Conservation (phyloP, 2,888 invertebrate species). For the Drosophila helvetica region DNA sequence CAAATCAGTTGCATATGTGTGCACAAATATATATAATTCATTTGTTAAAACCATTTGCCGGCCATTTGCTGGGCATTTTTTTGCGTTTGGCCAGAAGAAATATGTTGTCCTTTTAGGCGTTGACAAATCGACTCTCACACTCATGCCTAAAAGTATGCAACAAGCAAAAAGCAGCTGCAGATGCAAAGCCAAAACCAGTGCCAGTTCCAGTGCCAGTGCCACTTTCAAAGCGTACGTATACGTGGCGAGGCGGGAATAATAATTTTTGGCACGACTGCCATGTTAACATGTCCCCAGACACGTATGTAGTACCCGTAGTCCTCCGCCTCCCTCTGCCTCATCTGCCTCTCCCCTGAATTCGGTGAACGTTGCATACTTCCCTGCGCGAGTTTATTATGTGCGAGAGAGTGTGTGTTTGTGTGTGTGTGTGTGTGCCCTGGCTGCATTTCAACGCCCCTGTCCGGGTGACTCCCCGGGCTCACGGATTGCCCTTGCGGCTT, state of each 20-base stretch:
- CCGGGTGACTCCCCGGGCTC: conserved; percentile 32
- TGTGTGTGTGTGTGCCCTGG: conserved; percentile 35
- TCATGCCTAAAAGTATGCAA: conserved; percentile 51
- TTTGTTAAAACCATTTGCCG: conserved; percentile 77
- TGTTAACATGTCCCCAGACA: conserved; percentile 83
- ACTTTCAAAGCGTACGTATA: conserved; percentile 53
- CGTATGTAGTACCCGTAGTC: conserved; percentile 36
- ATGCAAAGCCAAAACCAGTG: conserved; percentile 71
- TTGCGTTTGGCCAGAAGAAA: conserved; percentile 65
- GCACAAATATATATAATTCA: conserved; percentile 65
- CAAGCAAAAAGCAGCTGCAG: conserved; percentile 37
- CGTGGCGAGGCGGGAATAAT: conserved; percentile 79
- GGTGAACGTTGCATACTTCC: conserved; percentile 55
- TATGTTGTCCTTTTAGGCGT: conserved; percentile 81
- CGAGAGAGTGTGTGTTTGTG: conserved; percentile 13
- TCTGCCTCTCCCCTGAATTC: conserved; percentile 20
- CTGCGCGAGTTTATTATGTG: conserved; percentile 70
- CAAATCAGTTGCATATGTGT: conserved; percentile 54
- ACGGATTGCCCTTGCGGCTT: conserved; percentile 79
- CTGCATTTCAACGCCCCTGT: conserved; percentile 71
- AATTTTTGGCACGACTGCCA: conserved; percentile 83
- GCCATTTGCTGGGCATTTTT: conserved; percentile 44
- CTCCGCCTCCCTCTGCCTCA: neutral
- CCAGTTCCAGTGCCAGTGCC: conserved; percentile 34
- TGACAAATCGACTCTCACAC: conserved; percentile 76